Base-by-base conservation (phyloP, 2,888 invertebrate species). In the Tetrapedia diversipes region DNA sequence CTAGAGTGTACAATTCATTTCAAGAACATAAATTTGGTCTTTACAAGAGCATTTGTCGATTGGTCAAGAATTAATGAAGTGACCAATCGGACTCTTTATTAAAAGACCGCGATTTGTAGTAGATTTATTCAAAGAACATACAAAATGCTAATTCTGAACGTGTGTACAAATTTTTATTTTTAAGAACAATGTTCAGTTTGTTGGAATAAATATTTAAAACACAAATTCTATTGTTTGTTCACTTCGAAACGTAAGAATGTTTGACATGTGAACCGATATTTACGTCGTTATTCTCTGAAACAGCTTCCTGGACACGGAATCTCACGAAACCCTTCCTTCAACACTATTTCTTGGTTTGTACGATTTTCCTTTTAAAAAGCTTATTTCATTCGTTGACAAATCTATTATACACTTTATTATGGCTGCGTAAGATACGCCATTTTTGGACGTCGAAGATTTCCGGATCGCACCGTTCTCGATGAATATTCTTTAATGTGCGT, bases 381-480 rank as follows among this genome's bases (percentile, higher is more conserved):
- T 49, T 37, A 29, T n/a, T 63, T 8, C 54, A 45, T 57, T 4
- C 19, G 65, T 65, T 45, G 59, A 54, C 56, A 43, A 56, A 27
- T 37, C 34, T 49, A 57, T 37, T 10, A 27, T 39, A 10, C 39
- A 49, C 56, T 57, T 65, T 8, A 39, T 11, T 32, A 51, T 71
- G 67, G 63, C 81, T 86, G 86, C 75, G 69, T 82, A 80, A 83
- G 82, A 83, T 87, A 88, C 88, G 89, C 90, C 90, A 90, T 90
- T 88, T 89, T 89, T 88, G 89, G 88, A 77, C 69, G 79, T 88
- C 64, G 47, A 73, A 76, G 47, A 65, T 76, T 81, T 76, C 67
- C 78, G 81, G 79, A 83, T 74, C 81, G 74, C 65, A 71, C 74
- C 77, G 79, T 75, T 70, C 76, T 72, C 82, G 80, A 86, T 74